Percentiles rank a stretch among this genome's conserved stretches.
Conservation (phyloP, 2,113 vertebrate genomes). For the Phodopus roborovskii region DNA sequence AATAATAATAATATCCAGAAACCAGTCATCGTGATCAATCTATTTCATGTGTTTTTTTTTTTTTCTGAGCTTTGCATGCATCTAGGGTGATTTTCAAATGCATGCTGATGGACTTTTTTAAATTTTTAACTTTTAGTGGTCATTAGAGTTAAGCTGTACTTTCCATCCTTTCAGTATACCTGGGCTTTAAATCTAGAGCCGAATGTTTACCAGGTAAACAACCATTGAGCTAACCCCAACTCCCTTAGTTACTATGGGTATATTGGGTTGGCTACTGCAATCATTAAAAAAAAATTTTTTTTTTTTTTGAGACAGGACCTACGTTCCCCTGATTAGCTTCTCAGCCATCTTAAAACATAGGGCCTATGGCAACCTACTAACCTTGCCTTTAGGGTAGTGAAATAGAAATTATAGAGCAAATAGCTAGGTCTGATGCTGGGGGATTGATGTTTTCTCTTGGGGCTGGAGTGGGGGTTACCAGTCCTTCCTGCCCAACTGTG, state of each 20-base stretch:
- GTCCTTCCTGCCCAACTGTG: background rate
- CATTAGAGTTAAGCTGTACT: too few relatives aligned
- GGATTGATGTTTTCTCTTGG: background rate
- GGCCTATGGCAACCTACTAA: background rate
- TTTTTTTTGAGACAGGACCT: background rate
- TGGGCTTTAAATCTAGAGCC: background rate
- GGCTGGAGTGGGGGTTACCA: too few relatives aligned
- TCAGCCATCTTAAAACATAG: background rate
- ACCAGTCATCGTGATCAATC: too few relatives aligned
- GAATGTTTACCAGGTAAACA: background rate
- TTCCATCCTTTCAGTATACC: too few relatives aligned
- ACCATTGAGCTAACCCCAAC: background rate
- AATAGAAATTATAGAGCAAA: background rate
- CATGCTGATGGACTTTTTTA: too few relatives aligned
- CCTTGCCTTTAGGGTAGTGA: background rate
- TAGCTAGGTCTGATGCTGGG: background rate
- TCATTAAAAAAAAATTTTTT: background rate
- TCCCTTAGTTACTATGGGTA: background rate
- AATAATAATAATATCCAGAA: too few relatives aligned
- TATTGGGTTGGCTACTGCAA: background rate
- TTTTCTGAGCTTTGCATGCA: too few relatives aligned
- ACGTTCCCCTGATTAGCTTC: background rate
- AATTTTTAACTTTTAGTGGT: too few relatives aligned
- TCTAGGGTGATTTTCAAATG: too few relatives aligned
- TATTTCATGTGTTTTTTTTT: too few relatives aligned